phyloP scores from a whole-genome alignment of 1,140 invertebrate species.

The Bombus haemorrhoidalis region DNA sequence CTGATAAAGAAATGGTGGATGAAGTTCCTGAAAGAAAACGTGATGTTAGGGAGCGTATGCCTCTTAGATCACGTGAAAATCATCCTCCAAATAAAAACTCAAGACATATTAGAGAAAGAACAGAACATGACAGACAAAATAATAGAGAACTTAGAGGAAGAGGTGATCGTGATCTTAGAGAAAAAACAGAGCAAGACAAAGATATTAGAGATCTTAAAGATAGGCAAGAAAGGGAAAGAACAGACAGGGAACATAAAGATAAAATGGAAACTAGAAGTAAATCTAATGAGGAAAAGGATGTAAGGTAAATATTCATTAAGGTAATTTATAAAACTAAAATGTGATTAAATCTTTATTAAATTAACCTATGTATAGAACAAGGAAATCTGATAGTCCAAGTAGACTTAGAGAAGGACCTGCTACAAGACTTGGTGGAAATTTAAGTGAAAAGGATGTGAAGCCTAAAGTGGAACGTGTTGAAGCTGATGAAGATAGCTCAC shows the following conservation, averaged over 20 bases:
- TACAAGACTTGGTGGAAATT: slow-evolving; percentile 75
- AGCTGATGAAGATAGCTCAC: slow-evolving; percentile 73
- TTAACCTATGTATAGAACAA: slow-evolving; percentile 59
- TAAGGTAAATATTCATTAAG: slow-evolving; percentile 59
- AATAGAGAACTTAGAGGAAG: slow-evolving; percentile 67
- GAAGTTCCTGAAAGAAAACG: slow-evolving; percentile 75
- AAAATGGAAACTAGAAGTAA: slow-evolving; percentile 70
- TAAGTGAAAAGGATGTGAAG: slow-evolving; percentile 74
- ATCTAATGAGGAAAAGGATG: slow-evolving; percentile 75
- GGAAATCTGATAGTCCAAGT: slow-evolving; percentile 75
- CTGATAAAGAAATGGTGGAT: slow-evolving; percentile 80
- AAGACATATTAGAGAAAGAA: slow-evolving; percentile 75
- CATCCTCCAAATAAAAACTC: slow-evolving; percentile 76
- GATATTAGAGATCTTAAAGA: slow-evolving; percentile 74
- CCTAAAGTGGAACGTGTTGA: slow-evolving; percentile 72
- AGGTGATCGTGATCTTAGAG: slow-evolving; percentile 65
- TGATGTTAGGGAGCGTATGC: slow-evolving; percentile 75
- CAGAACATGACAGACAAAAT: slow-evolving; percentile 65
- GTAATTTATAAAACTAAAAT: background rate
- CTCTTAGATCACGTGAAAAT: slow-evolving; percentile 79
- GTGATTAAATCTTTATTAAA: background rate
- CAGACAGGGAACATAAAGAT: slow-evolving; percentile 66
- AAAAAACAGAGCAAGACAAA: slow-evolving; percentile 72
- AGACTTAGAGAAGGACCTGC: slow-evolving; percentile 79
- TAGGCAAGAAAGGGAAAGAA: slow-evolving; percentile 64